A percentile compares a stretch with the other conserved stretches of the same genome.
Conservation (phyloP, 2,113 vertebrate genomes). For the Entomyzon cyanotis region DNA sequence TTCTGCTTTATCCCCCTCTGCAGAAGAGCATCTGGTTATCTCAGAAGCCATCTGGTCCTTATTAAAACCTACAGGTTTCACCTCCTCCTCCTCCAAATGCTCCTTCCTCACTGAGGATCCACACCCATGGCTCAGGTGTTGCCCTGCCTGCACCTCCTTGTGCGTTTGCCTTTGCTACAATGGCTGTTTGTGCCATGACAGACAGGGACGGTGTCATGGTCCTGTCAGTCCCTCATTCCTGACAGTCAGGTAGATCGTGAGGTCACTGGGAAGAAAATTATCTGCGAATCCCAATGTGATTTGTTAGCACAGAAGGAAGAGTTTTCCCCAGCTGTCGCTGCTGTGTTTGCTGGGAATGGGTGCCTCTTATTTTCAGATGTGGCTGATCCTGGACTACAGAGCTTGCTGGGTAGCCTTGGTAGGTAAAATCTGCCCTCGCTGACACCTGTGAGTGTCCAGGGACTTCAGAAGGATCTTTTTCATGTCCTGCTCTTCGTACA, state of each 20-base stretch:
- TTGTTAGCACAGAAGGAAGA: background rate
- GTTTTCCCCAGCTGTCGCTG: background rate
- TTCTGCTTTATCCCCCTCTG: background rate
- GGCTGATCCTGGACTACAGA: conserved; percentile 10
- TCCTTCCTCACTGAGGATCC: background rate
- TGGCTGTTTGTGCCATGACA: background rate
- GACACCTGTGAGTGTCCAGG: background rate
- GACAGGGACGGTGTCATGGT: background rate
- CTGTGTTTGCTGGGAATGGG: background rate
- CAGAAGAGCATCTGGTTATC: background rate
- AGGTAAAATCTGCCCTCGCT: background rate
- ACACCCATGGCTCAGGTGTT: background rate
- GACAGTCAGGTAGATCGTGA: background rate
- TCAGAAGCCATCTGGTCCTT: background rate
- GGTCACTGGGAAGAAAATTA: background rate
- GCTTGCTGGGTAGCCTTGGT: background rate
- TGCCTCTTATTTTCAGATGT: background rate
- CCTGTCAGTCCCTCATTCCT: background rate
- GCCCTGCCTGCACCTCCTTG: background rate
- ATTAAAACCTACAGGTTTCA: background rate
- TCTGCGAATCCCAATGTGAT: background rate
- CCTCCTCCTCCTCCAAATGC: background rate
- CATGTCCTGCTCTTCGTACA: background rate
- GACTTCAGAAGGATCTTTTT: background rate
- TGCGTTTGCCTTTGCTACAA: background rate